Percentiles rank a stretch among this genome's conserved stretches.
These are phyloP conservation scores for Eurytoma adleriae DNA, from an alignment of 2,888 invertebrate genomes.

Conservation along the genomic window DNA sequence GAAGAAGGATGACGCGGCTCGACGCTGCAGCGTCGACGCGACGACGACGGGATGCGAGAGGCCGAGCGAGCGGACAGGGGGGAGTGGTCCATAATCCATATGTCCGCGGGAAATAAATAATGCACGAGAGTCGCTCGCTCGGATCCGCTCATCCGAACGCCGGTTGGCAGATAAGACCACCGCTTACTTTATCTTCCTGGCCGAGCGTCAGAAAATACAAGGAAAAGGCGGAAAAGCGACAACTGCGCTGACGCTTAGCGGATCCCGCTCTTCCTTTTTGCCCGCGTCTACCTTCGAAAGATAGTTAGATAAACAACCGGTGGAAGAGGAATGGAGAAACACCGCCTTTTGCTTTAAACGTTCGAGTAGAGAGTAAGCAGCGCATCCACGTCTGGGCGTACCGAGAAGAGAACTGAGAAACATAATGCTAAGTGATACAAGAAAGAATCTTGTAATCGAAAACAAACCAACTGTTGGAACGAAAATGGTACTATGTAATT, in stretches of 20 bases:
- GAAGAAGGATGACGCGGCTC: constrained; percentile 33
- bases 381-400: neutral
- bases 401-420: neutral
- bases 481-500: no score
- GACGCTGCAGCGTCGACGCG: constrained; percentile 14
- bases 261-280: constrained; percentile 37
- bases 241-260: constrained; percentile 23
- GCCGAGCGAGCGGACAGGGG: constrained; percentile 36
- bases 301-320: neutral
- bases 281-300: constrained; percentile 23
- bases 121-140: constrained; percentile 65
- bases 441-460: no score
- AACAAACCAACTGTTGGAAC: no score
- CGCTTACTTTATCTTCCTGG: constrained; percentile 52
- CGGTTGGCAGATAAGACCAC: constrained; percentile 64
- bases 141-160: constrained; percentile 61
- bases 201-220: constrained; percentile 57
- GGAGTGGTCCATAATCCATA: constrained; percentile 70
- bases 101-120: constrained; percentile 73
- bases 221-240: constrained; percentile 4
- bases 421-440: no score
- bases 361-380: constrained; percentile 19
- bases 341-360: neutral
- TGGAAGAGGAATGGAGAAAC: neutral
- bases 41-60: constrained; percentile 12